Evolutionary conservation across 2,888 invertebrate species (phyloP), one percentile per base, ranked within the genome.

Genomic region (Notodonta dromedarius): DNA sequence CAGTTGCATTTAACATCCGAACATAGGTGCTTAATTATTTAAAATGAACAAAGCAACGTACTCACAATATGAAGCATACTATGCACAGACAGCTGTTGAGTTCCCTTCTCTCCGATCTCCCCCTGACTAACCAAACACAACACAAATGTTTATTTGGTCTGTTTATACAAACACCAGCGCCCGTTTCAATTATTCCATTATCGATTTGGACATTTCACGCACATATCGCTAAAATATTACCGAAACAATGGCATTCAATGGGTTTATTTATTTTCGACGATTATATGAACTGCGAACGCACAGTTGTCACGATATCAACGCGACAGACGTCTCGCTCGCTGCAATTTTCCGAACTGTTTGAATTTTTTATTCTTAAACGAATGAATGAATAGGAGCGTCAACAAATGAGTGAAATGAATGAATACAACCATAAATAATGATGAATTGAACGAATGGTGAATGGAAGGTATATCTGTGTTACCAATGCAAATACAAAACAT

Each of bases 21-120:
- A 24, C 24, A 24, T 11, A 42, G 9, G 42, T 42, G 8, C 35
- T 35, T 35, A 35, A 35, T 35, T 35, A n/a, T n/a, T 32, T 35
- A 53, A 24, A 56, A 56, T 24, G 13, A 62, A 40, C 56, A 65
- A 66, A 63, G 60, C 59, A 75, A 78, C 59, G 74, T 87, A 92
- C 92, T 92, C 76, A 92, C 92, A 89, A 81, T 88, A 87, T 86
- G 82, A 82, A 89, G 87, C 93, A 92, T 92, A 89, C 90, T 92
- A 91, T 89, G 90, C 87, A 80, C 79, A 75, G 86, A 85, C 87
- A 88, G 90, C 87, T 89, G 88, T 83, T 88, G 78, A 85, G 83
- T 79, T 82, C 79, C 82, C 82, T 83, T 80, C 71, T 69, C 75
- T 76, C 66, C 68, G 79, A 79, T 72, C 75, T 80, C 77, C 77